Conservation (phyloP, 2,797 vertebrate genomes). For the Psittacula echo region DNA sequence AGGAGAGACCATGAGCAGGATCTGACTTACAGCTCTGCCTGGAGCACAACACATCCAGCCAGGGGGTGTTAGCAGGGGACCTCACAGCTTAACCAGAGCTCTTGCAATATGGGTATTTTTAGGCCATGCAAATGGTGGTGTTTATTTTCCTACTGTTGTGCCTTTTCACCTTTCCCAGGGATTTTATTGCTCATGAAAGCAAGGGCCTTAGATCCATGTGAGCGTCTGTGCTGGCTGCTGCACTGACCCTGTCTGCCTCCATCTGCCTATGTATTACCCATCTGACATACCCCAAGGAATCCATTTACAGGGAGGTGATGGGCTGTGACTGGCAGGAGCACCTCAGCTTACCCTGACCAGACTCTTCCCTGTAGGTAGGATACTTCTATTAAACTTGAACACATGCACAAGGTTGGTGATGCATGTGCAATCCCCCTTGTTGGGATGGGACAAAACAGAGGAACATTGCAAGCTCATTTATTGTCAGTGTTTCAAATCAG, state of each 20-base stretch:
- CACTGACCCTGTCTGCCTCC: neutral
- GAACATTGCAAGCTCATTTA: neutral
- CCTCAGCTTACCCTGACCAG: neutral
- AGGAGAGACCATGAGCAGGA: neutral
- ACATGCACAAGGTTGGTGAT: fast-evolving
- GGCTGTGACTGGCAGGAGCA: neutral
- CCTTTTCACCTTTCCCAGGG: neutral
- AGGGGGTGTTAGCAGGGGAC: neutral
- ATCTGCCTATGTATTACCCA: neutral
- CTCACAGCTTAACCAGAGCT: neutral
- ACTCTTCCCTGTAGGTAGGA: neutral
- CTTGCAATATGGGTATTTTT: neutral
- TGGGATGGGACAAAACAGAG: neutral
- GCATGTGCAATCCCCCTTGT: neutral
- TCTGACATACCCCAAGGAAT: fast-evolving
- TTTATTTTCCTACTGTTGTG: conserved; percentile 2
- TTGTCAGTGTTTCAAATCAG: conserved; percentile 78
- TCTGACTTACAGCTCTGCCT: fast-evolving
- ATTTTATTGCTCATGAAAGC: neutral
- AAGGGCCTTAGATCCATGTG: neutral
- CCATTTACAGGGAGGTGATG: neutral
- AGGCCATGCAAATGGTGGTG: neutral
- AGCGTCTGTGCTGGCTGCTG: neutral
- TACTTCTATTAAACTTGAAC: neutral
- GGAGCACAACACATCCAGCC: neutral